Base-by-base conservation (phyloP, 2,797 vertebrate genomes). In the Lophotriccus pileatus region DNA sequence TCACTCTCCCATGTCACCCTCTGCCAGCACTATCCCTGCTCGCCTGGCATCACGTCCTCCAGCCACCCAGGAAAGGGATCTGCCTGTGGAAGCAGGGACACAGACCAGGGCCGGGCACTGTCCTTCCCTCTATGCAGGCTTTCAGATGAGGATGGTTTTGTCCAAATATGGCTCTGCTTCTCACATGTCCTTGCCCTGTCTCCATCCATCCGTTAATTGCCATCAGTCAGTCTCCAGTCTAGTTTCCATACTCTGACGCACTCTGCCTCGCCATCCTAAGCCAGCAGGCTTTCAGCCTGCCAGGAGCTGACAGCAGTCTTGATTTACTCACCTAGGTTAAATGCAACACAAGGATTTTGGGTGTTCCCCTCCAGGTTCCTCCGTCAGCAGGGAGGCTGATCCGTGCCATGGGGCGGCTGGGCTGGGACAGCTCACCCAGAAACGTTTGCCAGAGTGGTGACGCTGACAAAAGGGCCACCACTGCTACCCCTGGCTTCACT, bases 321-420 rank as follows among this genome's bases (percentile, higher is more conserved):
- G 56, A 85, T 85, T 86, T 88, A 93, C 56, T 89, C 58, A 72
- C 66, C 36, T 2, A 3, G 34, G 30, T 13, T 70, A 55, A 93
- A 60, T 0, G 2, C 53, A 63, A 27, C 15, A 4, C 2, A 3
- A 19, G 66, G 56, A 12, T 75, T 62, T 49, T 0, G 4, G 49
- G 67, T n/a, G 25, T 41, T 90, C 20, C 69, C 46, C 63, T 43
- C 15, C 6, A 0, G 41, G 17, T 10, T 84, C 41, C 59, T 70
- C 85, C 0, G 0, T 34, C 79, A 93, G 93, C 72, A 76, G 55
- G 0, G 0, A 73, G 50, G 56, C 53, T 64, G 69, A 27, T 19
- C n/a, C 0, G 0, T 3, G 1, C 15, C 46, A 27, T 1, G 0
- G 23, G 19, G 58, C 0, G 0, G 44, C 50, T 32, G 53, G 44